Conservation (phyloP, 2,113 vertebrate genomes). For the Rhinogobius similis region DNA sequence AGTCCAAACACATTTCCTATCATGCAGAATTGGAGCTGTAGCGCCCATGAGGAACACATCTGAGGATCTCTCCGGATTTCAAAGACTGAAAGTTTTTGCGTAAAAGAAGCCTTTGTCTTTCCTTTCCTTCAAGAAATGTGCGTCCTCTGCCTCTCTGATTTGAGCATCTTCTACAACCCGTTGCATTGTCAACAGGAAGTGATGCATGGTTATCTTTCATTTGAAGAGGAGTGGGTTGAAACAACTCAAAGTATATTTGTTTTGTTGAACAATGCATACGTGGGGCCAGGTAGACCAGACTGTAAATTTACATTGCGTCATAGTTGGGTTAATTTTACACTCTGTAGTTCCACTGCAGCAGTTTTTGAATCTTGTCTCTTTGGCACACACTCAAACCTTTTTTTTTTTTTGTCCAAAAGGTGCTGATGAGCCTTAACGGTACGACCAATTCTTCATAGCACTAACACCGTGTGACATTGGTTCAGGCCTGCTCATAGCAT, state of each 20-base stretch:
- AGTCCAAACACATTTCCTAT: slow-evolving; percentile 33
- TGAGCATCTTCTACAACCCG: slow-evolving; percentile 32
- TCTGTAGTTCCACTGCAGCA: slow-evolving; percentile 46
- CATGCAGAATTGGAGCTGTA: slow-evolving; percentile 23
- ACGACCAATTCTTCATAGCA: slow-evolving; percentile 47
- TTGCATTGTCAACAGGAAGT: slow-evolving; percentile 46
- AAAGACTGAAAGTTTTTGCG: slow-evolving; percentile 36
- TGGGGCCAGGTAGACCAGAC: slow-evolving; percentile 55
- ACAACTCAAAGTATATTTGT: slow-evolving; percentile 36
- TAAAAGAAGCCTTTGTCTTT: slow-evolving; percentile 41
- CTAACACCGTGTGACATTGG: slow-evolving; percentile 34
- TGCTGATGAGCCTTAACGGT: slow-evolving; percentile 64
- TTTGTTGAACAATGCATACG: slow-evolving; percentile 36
- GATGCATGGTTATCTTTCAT: slow-evolving; percentile 51
- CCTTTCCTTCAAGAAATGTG: slow-evolving; percentile 38
- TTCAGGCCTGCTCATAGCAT: slow-evolving; percentile 44
- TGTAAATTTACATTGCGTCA: slow-evolving; percentile 60
- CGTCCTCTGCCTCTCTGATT: slow-evolving; percentile 33
- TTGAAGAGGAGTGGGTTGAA: not conserved
- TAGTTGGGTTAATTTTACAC: slow-evolving; percentile 54
- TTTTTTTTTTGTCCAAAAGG: slow-evolving; percentile 45
- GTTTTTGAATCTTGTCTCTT: slow-evolving; percentile 49
- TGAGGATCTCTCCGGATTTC: slow-evolving; percentile 26
- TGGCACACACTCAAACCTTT: slow-evolving; percentile 19
- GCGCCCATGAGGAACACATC: slow-evolving; percentile 17